Evolutionary conservation across 2,113 vertebrate genomes (phyloP).

Genomic region (Anolis sagrei): DNA sequence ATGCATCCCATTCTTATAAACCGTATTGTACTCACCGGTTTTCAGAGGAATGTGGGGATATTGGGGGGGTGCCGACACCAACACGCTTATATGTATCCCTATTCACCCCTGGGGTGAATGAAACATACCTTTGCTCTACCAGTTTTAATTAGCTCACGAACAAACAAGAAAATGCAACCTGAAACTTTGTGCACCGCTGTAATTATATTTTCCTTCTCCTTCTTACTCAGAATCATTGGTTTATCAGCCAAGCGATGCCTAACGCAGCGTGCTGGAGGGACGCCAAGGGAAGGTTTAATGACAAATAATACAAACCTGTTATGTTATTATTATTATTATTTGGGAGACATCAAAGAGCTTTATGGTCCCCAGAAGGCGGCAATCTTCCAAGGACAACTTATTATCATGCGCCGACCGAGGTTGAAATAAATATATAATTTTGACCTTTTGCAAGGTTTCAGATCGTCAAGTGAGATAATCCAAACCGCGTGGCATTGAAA

Average conservation of each 20-base stretch:
- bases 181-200: not conserved
- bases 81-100: not conserved
- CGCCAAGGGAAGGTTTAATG: not conserved
- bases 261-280: not conserved
- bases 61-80: not conserved
- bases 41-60: not conserved
- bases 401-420: not conserved
- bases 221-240: not conserved
- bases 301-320: not conserved
- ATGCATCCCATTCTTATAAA: not conserved
- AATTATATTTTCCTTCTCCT: conserved; percentile 1
- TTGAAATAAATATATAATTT: not conserved
- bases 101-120: not conserved
- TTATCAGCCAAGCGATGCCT: not conserved
- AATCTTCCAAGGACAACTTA: not conserved
- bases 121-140: not conserved
- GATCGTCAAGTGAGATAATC: too few species aligned
- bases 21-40: not conserved
- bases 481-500: too few species aligned
- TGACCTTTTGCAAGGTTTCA: not conserved
- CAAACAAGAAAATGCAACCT: not conserved
- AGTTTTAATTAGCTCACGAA: not conserved
- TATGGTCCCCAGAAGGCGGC: not conserved
- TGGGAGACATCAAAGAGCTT: not conserved
- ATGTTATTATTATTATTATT: not conserved